Evolutionary conservation across 2,797 vertebrate genomes (phyloP), one percentile per base, ranked within the genome.

Genomic region (Buphagus erythrorhynchus): DNA sequence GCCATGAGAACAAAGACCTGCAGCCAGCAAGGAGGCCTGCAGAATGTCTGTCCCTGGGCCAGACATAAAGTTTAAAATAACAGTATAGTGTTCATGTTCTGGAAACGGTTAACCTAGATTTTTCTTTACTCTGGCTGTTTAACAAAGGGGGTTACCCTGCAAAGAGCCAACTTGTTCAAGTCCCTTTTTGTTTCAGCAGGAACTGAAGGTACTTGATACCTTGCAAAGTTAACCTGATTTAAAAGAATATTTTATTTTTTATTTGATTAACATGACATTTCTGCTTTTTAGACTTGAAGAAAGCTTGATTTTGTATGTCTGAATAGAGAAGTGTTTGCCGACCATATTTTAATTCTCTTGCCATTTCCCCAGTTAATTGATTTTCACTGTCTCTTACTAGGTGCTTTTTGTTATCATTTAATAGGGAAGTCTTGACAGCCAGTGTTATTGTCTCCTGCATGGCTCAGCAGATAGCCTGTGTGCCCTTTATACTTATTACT

Each of bases 321-420:
- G 51, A 86, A 65, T 36, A 65, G 58, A 46, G 58, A 78, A 59
- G 43, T 62, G 29, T 81, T 92, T 79, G 46, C n/a, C 68, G 5
- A 5, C 36, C 1, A 0, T 86, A 10, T 68, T 89, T 92, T 74
- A 80, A 73, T 95, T 88, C 55, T 72, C 43, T 86, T 92, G 25
- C 42, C 6, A 1, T 83, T 87, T 91, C 73, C 83, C n/a, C 54
- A 49, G 85, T 89, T 83, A 92, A 86, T 90, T 90, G 82, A 62
- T 91, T 78, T 95, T 88, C 55, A 63, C 66, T 22, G 18, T 94
- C 49, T 91, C 69, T 81, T 88, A 33, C 54, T 76, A 31, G 72
- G 9, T 79, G 79, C 66, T 74, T 96, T 95, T 84, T 91, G 61
- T 89, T 91, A 62, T 57, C 43, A 16, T 91, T 86, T 95, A 90